Base-by-base conservation (phyloP, 2,888 invertebrate genomes). In the Macaria notata region DNA sequence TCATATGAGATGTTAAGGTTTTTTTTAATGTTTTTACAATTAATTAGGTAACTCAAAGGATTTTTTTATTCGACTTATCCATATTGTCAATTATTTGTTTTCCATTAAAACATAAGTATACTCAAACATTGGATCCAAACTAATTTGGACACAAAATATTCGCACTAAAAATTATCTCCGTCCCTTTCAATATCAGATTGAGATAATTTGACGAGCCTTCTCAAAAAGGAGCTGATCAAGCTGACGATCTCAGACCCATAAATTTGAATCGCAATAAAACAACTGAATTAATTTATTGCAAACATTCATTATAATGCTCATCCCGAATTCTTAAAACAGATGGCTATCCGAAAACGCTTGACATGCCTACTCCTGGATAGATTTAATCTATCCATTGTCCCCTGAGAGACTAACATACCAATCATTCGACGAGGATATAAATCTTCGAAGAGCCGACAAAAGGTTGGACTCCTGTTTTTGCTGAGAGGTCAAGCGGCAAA, bases 401-500 rank as follows among this genome's bases (percentile, higher is more conserved):
- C 64, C 59, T 62, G 69, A 65, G 60, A 55, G 59, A 52, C 59
- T 56, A 66, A 71, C 75, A 79, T 78, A 72, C 76, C 79, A 72
- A 78, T 81, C 77, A 76, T 78, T 79, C 78, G 74, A 74, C 72
- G 71, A 70, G 78, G 70, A 76, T 75, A 86, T 86, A 81, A 85
- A 86, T 86, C 84, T 82, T 79, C 73, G 51, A 74, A 68, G 71
- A 70, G 70, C 73, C 78, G 78, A 80, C 82, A 77, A 78, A 79
- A 78, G 81, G 78, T 78, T 70, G 70, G 76, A 72, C 71, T 72
- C 73, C 72, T 72, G 77, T 84, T 86, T 86, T 86, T 86, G 81
- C 74, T 68, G 66, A 62, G 70, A 75, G 81, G 79, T 83, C 82
- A 82, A 83, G 73, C 70, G 71, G 71, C 74, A 75, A 78, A 84